phyloP scores from a whole-genome alignment of 2,113 vertebrate genomes.

The Calcarius ornatus region DNA sequence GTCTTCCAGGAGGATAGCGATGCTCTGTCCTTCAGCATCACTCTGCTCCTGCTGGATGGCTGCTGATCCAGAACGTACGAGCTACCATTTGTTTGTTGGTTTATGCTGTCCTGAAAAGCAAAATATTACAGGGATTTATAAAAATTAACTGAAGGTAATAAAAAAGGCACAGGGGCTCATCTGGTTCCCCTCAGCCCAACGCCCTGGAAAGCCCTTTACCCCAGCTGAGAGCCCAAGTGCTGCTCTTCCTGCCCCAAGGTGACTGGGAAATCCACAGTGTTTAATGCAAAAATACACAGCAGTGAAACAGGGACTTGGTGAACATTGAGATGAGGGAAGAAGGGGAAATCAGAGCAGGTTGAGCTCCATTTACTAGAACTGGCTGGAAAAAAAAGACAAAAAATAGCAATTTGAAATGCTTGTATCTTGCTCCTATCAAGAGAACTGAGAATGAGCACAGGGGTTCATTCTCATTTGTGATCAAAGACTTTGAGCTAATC shows the following conservation, averaged over 20 bases:
- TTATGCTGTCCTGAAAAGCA: not conserved
- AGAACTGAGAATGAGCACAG: not conserved
- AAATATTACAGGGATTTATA: not conserved
- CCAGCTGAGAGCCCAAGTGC: not conserved
- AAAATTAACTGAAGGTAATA: not conserved
- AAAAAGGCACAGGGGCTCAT: not conserved
- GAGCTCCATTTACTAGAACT: not conserved
- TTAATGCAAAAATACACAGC: not conserved
- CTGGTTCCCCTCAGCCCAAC: not conserved
- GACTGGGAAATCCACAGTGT: not conserved
- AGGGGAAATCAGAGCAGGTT: not conserved
- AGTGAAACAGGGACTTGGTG: not conserved
- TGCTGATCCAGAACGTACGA: fast-evolving
- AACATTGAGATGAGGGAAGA: not conserved
- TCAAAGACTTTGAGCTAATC: not conserved
- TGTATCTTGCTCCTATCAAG: not conserved
- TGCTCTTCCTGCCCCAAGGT: not conserved
- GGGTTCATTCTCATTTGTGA: not conserved
- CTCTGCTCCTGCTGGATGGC: not conserved
- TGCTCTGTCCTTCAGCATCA: not conserved
- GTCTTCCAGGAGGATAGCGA: fast-evolving
- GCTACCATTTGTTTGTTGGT: not conserved
- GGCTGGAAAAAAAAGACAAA: not conserved
- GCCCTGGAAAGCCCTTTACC: not conserved
- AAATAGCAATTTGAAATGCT: not conserved